These are phyloP conservation scores for Pterostichus madidus DNA, from an alignment of 2,888 invertebrate species.

Conservation along the genomic window DNA sequence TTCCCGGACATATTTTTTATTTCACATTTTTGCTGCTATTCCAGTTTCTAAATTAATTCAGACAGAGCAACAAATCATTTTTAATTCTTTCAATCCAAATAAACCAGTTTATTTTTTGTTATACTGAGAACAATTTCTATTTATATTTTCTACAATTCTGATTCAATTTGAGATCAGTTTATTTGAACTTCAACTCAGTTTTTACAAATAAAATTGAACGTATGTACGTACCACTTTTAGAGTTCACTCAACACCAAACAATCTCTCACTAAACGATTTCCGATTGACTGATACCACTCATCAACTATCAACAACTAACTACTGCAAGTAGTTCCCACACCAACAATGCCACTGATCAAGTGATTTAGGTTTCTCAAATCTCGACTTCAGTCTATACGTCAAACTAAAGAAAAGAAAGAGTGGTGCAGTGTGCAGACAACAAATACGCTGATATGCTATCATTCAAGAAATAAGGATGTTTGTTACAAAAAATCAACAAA, in stretches of 20 bases:
- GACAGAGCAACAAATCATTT: too few relatives aligned
- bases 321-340: slow-evolving; percentile 33
- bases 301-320: slow-evolving; percentile 19
- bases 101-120: too few relatives aligned
- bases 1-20: too few relatives aligned
- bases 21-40: too few relatives aligned
- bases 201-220: too few relatives aligned
- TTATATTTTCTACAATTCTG: too few relatives aligned
- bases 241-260: slow-evolving; percentile 8
- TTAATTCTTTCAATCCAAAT: too few relatives aligned
- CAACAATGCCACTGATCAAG: slow-evolving; percentile 45
- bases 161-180: too few relatives aligned
- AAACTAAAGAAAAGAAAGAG: neutral
- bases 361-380: slow-evolving; percentile 41
- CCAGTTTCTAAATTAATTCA: too few relatives aligned
- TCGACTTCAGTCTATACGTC: neutral
- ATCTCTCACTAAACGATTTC: slow-evolving; percentile 1
- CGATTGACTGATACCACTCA: slow-evolving; percentile 1
- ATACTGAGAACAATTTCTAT: too few relatives aligned
- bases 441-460: slow-evolving; percentile 31
- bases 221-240: slow-evolving; percentile 11
- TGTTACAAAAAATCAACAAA: neutral
- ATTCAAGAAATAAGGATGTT: neutral
- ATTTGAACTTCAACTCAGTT: too few relatives aligned
- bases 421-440: slow-evolving; percentile 48